Evolutionary conservation across 2,113 vertebrate genomes (phyloP).

Genomic region (Notiomystis cincta): DNA sequence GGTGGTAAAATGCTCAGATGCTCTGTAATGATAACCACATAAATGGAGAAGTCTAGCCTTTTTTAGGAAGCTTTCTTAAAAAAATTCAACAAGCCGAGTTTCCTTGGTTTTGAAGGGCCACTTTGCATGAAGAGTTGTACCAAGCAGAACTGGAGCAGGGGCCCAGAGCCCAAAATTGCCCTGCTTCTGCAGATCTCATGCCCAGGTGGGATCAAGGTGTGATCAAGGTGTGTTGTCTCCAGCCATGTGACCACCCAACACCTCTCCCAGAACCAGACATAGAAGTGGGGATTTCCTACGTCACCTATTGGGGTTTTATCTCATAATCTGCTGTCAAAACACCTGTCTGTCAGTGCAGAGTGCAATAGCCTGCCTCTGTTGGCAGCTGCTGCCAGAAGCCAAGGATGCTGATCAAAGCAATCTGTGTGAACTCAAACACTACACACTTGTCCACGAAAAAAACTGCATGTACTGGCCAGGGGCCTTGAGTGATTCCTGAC

Average conservation of each 20-base stretch:
- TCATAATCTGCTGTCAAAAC: background rate
- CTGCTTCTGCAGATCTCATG: background rate
- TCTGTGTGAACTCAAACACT: background rate
- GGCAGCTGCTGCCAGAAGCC: background rate
- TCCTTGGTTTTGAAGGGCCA: background rate
- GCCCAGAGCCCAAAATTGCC: background rate
- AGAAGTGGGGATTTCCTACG: background rate
- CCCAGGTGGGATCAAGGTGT: too few relatives aligned
- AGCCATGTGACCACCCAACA: accelerated
- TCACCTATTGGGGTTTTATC: background rate
- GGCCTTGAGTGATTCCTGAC: background rate
- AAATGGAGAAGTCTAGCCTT: background rate
- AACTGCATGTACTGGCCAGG: accelerated
- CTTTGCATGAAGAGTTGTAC: background rate
- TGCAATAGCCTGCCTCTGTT: background rate
- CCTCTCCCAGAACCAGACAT: background rate
- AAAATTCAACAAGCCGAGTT: background rate
- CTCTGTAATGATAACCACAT: background rate
- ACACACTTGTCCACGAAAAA: background rate
- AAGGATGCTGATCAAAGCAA: background rate
- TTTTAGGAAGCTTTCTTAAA: background rate
- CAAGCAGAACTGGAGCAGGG: background rate
- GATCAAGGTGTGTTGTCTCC: background rate
- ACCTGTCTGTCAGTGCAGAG: background rate
- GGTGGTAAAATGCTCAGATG: background rate